Base-by-base conservation (phyloP, 2,113 vertebrate genomes). In the Trichechus manatus region DNA sequence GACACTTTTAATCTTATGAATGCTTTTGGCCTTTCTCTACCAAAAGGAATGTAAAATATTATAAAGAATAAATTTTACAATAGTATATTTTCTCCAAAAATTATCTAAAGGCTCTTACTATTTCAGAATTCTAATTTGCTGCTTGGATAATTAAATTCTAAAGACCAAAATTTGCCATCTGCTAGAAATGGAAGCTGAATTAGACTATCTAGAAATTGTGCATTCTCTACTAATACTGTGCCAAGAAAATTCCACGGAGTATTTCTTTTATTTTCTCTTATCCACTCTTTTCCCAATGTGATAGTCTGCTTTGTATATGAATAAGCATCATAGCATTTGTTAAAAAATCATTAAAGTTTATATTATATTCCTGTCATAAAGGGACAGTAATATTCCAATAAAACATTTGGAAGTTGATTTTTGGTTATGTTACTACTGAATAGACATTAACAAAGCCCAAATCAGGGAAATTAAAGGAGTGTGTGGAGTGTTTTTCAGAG, bases 141-240 rank as follows among this genome's bases (percentile, higher is more conserved):
- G 83, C 78, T 94, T 90, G 36, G 53, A 50, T 95, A 96, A 98
- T 29, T 97, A 81, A 96, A 97, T 97, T 97, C 88, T 96, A 87
- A 98, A 97, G 79, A 97, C 97, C 96, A 96, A 95, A 97, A 95
- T 96, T 91, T 97, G 47, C 93, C 95, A 97, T 98, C 96, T 98
- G 97, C 89, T 98, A 56, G 95, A 98, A 98, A 93, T 36, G 59
- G 94, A 96, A 85, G 59, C 68, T 15, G 6, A 96, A 95, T 80
- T 84, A 91, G 33, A 97, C 97, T 94, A 88, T 59, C 44, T 87
- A 66, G 96, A 88, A 64, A 94, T 81, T 42, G 27, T 81, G 9
- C 15, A 84, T 96, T 96, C 29, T 84, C 64, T 92, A 97, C 95
- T 82, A 96, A 96, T 97, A 82, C n/a, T 75, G 14, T 95, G 50